These are phyloP conservation scores for Phalacrocorax aristotelis DNA, from an alignment of 2,113 vertebrate species.

Conservation along the genomic window DNA sequence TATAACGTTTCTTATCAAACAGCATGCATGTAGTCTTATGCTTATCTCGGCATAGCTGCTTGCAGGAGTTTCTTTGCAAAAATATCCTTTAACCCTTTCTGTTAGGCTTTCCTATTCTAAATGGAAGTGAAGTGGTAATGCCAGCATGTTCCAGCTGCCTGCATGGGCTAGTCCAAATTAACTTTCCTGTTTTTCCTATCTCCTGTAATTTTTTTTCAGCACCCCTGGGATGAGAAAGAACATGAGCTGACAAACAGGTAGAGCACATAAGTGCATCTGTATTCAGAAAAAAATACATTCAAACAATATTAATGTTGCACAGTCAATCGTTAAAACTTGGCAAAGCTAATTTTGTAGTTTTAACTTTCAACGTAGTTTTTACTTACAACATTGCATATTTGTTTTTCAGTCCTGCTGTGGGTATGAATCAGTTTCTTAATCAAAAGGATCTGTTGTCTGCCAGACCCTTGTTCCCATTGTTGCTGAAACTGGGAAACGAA, in stretches of 20 bases:
- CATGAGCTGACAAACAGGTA: background rate
- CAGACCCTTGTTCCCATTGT: background rate
- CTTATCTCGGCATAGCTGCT: background rate
- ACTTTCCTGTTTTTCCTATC: background rate
- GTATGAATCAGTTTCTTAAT: slow-evolving; percentile 14
- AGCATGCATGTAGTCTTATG: accelerated
- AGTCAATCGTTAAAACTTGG: background rate
- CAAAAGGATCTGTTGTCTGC: background rate
- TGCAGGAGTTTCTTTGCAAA: background rate
- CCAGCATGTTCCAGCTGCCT: background rate
- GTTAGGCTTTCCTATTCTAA: background rate
- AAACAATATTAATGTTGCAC: background rate
- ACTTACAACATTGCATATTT: background rate
- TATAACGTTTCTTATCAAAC: background rate
- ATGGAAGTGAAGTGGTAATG: background rate
- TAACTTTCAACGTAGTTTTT: background rate
- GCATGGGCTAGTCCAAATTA: background rate
- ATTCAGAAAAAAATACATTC: background rate
- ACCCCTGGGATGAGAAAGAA: background rate
- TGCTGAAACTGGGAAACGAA: slow-evolving; percentile 18
- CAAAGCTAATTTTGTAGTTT: background rate
- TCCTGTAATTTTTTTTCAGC: background rate
- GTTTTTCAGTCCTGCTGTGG: background rate
- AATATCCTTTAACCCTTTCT: background rate
- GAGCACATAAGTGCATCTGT: background rate